Conservation (phyloP, 2,888 invertebrate genomes). For the Sphaeridia pumilis region DNA sequence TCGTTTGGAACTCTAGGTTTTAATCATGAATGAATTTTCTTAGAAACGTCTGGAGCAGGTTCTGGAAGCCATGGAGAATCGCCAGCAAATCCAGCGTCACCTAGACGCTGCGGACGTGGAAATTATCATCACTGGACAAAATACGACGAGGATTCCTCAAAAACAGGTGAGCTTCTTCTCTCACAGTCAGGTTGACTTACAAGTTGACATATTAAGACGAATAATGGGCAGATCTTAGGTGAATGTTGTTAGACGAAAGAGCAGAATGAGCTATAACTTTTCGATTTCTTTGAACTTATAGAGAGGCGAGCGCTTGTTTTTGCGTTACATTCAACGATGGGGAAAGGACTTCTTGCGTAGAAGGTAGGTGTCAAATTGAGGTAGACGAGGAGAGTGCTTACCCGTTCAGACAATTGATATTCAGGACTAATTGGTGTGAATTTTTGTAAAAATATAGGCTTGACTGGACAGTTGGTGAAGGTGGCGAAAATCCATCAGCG, state of each 20-base stretch:
- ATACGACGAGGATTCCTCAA: slow-evolving; percentile 69
- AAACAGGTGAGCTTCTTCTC: slow-evolving; percentile 60
- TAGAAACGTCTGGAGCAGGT: slow-evolving; percentile 69
- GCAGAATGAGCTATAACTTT: too few relatives aligned
- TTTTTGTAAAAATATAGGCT: slow-evolving; percentile 44
- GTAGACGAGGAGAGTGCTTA: background rate
- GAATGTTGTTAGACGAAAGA: too few relatives aligned
- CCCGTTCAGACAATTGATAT: too few relatives aligned
- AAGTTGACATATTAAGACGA: too few relatives aligned
- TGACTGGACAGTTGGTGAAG: slow-evolving; percentile 66
- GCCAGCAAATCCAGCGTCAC: slow-evolving; percentile 49
- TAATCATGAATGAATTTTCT: too few relatives aligned
- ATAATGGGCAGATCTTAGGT: too few relatives aligned
- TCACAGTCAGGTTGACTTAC: background rate
- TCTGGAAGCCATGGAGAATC: slow-evolving; percentile 68
- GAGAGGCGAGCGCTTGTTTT: slow-evolving; percentile 49
- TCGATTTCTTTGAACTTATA: slow-evolving; percentile 27
- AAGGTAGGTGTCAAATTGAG: slow-evolving; percentile 42
- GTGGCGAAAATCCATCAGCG: slow-evolving; percentile 68
- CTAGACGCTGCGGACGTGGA: slow-evolving; percentile 76
- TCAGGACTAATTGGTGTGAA: too few relatives aligned
- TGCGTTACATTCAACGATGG: slow-evolving; percentile 87
- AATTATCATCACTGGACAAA: slow-evolving; percentile 76
- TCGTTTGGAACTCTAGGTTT: too few relatives aligned
- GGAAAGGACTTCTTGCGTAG: slow-evolving; percentile 85